Base-by-base conservation (phyloP, 2,888 invertebrate genomes). In the Rhamnusium bicolor region DNA sequence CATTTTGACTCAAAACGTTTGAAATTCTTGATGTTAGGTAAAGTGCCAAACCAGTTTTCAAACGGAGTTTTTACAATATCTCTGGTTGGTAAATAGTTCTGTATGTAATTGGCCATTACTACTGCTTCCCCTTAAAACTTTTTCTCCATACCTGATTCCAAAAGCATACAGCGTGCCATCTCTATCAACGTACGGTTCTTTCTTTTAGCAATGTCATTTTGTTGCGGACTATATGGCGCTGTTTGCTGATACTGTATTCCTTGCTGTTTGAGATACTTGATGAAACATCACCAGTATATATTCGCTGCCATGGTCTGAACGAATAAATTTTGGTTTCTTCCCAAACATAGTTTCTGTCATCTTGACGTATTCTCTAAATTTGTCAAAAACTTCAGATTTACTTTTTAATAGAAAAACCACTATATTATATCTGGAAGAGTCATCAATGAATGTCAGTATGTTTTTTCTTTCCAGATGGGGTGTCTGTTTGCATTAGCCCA, bases 391-490 rank as follows among this genome's bases (percentile, higher is more conserved):
- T n/a, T 14, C 16, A 16, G 29, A n/a, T n/a, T 69, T 61, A 16
- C 46, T 19, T 12, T 32, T 40, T 21, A 84, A 14, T 0, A 85
- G 51, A 68, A 76, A 81, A 46, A 84, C 66, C 0, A 62, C 56
- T 6, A 80, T n/a, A n/a, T n/a, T 80, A 58, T 79, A 85, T 53
- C 81, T 72, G 6, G 82, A 81, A 68, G 66, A 85, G 76, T 86
- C 85, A 68, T 85, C 85, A 12, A 84, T 84, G 10, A 86, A 76
- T 0, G 82, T 85, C 1, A 85, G 10, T 0, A 84, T 19, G 68
- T n/a, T 82, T 84, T 12, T 79, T 70, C 46, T 82, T 82, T 12
- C 78, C 78, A 24, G 80, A 71, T n/a, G 76, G 76, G 1, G 83
- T 81, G 3, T 27, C 16, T 0, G 79, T 81, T 54, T 81, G 77